Percentiles rank a stretch among this genome's conserved stretches.
Conservation (phyloP, 2,113 vertebrate genomes). For the Elephantulus edwardii region DNA sequence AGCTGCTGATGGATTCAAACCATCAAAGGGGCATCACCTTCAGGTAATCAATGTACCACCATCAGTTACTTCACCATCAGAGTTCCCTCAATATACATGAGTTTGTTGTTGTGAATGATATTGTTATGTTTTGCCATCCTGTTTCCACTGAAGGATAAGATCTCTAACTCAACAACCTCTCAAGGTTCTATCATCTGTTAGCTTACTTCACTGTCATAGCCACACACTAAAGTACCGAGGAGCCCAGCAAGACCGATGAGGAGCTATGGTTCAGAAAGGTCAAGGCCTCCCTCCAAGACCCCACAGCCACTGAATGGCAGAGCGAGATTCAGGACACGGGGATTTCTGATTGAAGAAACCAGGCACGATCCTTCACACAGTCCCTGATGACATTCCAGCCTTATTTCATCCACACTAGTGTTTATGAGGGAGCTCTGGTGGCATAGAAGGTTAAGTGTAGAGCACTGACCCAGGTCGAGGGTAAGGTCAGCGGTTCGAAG, state of each 20-base stretch:
- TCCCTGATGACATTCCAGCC: rapidly evolving
- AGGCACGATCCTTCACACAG: rapidly evolving
- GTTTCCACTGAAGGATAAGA: background rate
- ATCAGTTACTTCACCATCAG: too few relatives aligned
- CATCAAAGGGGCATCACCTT: too few relatives aligned
- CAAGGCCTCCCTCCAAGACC: background rate
- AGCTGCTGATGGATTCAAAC: too few relatives aligned
- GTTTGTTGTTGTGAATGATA: too few relatives aligned
- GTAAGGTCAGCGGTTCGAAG: too few relatives aligned
- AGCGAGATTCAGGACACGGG: background rate
- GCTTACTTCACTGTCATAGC: background rate
- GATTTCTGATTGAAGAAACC: rapidly evolving
- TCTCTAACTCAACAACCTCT: rapidly evolving
- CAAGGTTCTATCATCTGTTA: rapidly evolving
- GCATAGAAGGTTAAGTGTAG: too few relatives aligned
- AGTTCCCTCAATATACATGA: too few relatives aligned
- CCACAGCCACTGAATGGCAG: rapidly evolving
- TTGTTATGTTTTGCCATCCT: background rate
- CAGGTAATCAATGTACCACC: too few relatives aligned
- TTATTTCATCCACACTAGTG: background rate
- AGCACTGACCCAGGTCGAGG: too few relatives aligned
- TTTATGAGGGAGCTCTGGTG: too few relatives aligned
- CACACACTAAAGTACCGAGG: background rate
- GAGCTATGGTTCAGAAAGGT: background rate
- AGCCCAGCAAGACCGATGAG: background rate